Evolutionary conservation across 1,140 invertebrate species (phyloP).

Genomic region (Conus betulinus): DNA sequence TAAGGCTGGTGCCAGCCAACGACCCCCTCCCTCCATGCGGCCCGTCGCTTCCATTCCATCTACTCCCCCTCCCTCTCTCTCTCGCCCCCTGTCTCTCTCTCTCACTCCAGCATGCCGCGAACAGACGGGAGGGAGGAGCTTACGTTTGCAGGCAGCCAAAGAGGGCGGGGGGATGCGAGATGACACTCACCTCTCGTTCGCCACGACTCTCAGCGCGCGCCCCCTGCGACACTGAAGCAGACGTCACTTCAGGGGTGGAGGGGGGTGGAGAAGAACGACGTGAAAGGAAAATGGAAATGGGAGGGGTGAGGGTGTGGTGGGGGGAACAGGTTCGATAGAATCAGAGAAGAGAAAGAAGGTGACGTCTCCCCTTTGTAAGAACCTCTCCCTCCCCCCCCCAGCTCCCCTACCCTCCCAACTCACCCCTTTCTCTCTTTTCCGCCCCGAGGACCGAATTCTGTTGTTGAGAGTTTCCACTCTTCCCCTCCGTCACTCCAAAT

Average conservation of each 20-base stretch:
- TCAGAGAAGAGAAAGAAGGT: conserved; percentile 3
- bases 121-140: background rate
- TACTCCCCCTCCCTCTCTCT: background rate
- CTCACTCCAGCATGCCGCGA: background rate
- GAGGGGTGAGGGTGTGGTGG: background rate
- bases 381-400: conserved; percentile 2
- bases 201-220: conserved; percentile 11
- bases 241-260: background rate
- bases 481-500: background rate
- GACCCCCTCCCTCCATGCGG: no score
- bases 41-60: no score
- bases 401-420: background rate
- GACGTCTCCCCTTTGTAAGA: conserved; percentile 15
- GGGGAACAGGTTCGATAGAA: background rate
- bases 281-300: background rate
- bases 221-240: background rate
- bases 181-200: background rate
- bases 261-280: background rate
- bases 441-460: background rate
- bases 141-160: no score
- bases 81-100: background rate
- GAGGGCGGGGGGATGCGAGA: background rate
- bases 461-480: background rate
- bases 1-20: no score
- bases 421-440: background rate